Evolutionary conservation across 2,113 vertebrate genomes (phyloP), one percentile per base, ranked within the genome.

Genomic region (Corythornis madagascariensis): DNA sequence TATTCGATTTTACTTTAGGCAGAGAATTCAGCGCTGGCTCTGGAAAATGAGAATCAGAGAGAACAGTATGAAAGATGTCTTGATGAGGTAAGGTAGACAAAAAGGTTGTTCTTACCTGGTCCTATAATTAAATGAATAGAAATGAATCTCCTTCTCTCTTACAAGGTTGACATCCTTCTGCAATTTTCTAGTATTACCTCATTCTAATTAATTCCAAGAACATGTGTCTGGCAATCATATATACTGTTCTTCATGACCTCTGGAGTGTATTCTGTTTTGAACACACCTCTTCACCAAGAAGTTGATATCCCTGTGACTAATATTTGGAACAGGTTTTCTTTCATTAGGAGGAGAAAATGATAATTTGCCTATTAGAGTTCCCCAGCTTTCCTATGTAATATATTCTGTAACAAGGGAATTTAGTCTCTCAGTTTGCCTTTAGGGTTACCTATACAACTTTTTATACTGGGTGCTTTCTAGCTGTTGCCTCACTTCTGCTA

Each of bases 41-140:
- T 96, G 96, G 98, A 99, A 98, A 99, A 99, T 53, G 98, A 98
- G 97, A 98, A 95, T 97, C 99, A 99, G 96, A 98, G 99, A 96
- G 98, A 98, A 38, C 98, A 99, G 92, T 99, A 99, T 79, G 99
- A 99, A 86, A 97, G 98, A 83, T 99, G 99, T 85, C 98, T 99
- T 6, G 99, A 99, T 77, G 98, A 99, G 98, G 99, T 99, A 97
- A 98, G 98, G 50, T 61, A 50, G 70, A 83, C 71, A 21, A 89
- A 92, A 96, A 79, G n/a, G 48, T 80, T 86, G 31, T 71, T 80
- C 79, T 77, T 83, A 91, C 72, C 79, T 85, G 75, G 31, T 94
- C 16, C 78, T 88, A 10, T 88, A 83, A 77, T 95, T 91, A 91
- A 88, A 86, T 86, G 20, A 86, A 70, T 75, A 86, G 42, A 77